phyloP scores from a whole-genome alignment of 1,140 invertebrate genomes.

The Heterodera carotae region DNA sequence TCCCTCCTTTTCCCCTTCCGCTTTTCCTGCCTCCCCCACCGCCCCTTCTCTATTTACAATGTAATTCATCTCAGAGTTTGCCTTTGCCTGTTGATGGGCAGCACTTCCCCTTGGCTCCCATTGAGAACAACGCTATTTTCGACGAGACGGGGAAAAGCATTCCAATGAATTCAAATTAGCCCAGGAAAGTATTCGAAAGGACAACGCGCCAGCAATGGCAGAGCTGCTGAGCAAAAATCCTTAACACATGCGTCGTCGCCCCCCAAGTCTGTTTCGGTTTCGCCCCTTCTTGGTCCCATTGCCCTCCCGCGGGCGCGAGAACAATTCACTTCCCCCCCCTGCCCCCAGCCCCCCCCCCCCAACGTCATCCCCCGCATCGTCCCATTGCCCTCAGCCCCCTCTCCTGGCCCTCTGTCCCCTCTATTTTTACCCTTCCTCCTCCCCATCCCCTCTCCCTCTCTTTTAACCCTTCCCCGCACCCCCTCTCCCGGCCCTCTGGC shows the following conservation, averaged over 20 bases:
- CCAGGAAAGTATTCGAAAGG: neutral
- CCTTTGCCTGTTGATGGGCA: neutral
- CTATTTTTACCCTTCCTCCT: neutral
- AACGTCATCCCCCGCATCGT: neutral
- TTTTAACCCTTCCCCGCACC: neutral
- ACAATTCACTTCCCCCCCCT: neutral
- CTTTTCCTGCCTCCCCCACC: no score
- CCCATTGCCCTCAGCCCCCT: no score
- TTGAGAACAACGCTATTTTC: neutral
- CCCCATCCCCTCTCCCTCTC: no score
- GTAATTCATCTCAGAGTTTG: neutral
- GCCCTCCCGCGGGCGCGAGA: neutral
- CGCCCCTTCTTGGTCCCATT: neutral
- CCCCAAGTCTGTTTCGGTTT: neutral
- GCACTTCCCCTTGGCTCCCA: neutral
- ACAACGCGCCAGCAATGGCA: no score
- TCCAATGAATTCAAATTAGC: constrained; percentile 3
- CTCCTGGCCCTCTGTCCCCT: no score
- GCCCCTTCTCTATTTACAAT: neutral
- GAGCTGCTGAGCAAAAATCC: neutral
- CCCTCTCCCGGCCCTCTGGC: no score
- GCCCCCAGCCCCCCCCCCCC: no score
- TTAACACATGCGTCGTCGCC: neutral
- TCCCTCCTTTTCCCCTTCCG: no score
- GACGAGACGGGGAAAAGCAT: neutral